Evolutionary conservation across 2,113 vertebrate species (phyloP).

Genomic region (Columba livia): DNA sequence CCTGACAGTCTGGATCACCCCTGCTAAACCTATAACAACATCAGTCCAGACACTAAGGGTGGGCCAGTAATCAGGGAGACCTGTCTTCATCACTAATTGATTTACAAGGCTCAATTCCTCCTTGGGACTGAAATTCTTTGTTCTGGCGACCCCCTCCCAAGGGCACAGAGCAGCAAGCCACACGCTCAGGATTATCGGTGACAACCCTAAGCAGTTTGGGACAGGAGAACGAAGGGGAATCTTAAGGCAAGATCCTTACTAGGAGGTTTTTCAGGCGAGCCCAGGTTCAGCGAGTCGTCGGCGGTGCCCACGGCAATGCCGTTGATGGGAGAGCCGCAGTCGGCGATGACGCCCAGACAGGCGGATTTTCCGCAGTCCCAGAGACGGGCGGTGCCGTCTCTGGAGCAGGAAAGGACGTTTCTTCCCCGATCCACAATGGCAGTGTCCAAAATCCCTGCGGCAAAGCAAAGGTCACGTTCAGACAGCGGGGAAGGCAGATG

Average conservation of each 20-base stretch:
- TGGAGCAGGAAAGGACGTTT: conserved; percentile 77
- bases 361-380: conserved; percentile 80
- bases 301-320: conserved; percentile 68
- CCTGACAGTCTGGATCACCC: not conserved
- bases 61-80: not conserved
- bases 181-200: rapidly evolving
- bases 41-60: no score
- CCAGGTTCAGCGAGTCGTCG: conserved; percentile 73
- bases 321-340: conserved; percentile 73
- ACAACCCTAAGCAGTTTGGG: not conserved
- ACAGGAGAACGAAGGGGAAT: not conserved
- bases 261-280: conserved; percentile 60
- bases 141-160: not conserved
- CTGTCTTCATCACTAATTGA: no score
- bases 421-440: conserved; percentile 79
- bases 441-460: conserved; percentile 76
- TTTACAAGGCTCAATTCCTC: not conserved
- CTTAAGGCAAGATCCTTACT: conserved; percentile 58
- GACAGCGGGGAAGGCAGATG: not conserved
- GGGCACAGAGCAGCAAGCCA: not conserved
- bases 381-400: conserved; percentile 78
- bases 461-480: not conserved
- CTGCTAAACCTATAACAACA: not conserved
- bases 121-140: rapidly evolving
- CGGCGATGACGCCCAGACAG: conserved; percentile 71